These are phyloP conservation scores for Cricetomys ansorgei DNA, from an alignment of 2,113 vertebrate genomes.

Conservation along the genomic window DNA sequence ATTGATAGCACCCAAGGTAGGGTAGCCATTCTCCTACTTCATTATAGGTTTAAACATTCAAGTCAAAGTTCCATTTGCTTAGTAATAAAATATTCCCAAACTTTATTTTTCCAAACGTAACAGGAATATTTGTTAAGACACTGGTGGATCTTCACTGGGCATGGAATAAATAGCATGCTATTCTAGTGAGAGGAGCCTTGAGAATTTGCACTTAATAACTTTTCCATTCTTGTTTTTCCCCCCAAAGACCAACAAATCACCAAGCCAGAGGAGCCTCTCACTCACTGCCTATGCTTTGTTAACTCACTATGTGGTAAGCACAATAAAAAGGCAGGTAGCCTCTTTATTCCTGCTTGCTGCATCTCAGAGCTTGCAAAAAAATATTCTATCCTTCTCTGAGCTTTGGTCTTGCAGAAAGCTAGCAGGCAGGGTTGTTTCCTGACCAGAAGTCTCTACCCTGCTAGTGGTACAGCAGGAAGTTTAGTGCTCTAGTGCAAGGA, in stretches of 20 bases:
- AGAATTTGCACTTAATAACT: background rate
- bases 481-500: background rate
- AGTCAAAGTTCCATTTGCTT: background rate
- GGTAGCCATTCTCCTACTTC: background rate
- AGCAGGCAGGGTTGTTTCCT: background rate
- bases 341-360: background rate
- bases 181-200: background rate
- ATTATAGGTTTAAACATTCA: background rate
- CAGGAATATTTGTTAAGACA: background rate
- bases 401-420: background rate
- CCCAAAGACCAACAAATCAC: background rate
- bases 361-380: background rate
- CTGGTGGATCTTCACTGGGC: background rate
- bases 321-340: accelerated
- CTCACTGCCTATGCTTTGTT: background rate
- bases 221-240: background rate
- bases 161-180: background rate
- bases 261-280: background rate
- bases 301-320: no score
- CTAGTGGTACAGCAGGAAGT: background rate
- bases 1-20: background rate
- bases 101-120: background rate
- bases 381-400: background rate
- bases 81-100: background rate
- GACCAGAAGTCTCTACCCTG: accelerated